A percentile compares a stretch with the other conserved stretches of the same genome.
phyloP scores from a whole-genome alignment of 2,797 vertebrate species.

The Danio kyathit region DNA sequence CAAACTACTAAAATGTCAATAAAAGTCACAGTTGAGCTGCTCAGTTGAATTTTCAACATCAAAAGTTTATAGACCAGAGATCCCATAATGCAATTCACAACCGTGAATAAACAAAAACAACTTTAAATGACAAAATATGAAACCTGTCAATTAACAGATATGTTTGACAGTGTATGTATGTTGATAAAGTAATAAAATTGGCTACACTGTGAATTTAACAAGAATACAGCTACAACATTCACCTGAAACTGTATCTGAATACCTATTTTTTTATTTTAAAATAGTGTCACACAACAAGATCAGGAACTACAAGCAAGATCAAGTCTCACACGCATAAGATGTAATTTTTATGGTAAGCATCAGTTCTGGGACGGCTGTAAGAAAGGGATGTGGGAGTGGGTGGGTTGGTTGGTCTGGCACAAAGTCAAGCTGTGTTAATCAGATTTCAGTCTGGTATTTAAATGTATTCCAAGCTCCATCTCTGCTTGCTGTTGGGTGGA shows the following conservation, averaged over 20 bases:
- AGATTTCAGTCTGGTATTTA: constrained; percentile 39
- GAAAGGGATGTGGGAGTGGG: constrained; percentile 25
- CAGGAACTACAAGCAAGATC: neutral
- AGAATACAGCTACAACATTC: neutral
- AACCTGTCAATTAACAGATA: too few relatives aligned
- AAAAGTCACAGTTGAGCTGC: too few relatives aligned
- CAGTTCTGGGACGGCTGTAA: constrained; percentile 32
- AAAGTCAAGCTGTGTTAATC: constrained; percentile 31
- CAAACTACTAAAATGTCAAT: too few relatives aligned
- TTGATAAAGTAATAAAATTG: too few relatives aligned
- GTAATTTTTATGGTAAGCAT: neutral
- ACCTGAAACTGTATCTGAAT: neutral
- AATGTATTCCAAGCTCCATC: neutral
- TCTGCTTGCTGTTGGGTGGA: constrained; percentile 10
- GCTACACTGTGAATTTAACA: too few relatives aligned
- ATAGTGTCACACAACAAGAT: neutral
- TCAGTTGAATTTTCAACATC: too few relatives aligned
- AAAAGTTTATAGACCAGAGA: too few relatives aligned
- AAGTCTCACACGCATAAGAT: neutral
- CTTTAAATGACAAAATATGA: too few relatives aligned
- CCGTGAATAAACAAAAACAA: too few relatives aligned
- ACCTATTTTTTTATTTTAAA: constrained; percentile 1
- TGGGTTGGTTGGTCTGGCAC: constrained; percentile 53
- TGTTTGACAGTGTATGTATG: too few relatives aligned
- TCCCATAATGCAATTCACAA: too few relatives aligned